Percentiles rank a stretch among this genome's conserved stretches.
Evolutionary conservation across 2,888 invertebrate species (phyloP).

Genomic region (Invenusta paracnida): DNA sequence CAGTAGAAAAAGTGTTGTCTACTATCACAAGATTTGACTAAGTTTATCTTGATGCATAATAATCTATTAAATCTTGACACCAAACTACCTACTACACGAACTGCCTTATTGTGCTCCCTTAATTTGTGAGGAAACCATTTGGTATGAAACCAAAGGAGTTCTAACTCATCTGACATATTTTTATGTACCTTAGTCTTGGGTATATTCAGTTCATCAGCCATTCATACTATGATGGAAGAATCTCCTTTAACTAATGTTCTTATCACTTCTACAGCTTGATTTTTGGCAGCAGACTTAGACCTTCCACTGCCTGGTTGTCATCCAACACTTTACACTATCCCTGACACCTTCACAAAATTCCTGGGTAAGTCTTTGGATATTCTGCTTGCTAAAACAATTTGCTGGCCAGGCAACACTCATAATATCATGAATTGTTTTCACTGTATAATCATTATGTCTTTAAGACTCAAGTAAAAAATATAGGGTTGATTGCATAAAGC

Average conservation of each 20-base stretch:
- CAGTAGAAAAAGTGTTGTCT: neutral
- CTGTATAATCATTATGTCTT: too few species aligned
- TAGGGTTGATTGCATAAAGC: too few species aligned
- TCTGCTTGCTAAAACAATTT: neutral
- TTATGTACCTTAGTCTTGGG: neutral
- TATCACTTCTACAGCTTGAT: too few species aligned
- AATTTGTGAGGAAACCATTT: neutral
- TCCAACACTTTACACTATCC: neutral
- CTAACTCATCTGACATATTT: neutral
- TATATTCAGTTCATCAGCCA: neutral
- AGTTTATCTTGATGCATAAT: neutral
- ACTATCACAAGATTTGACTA: neutral
- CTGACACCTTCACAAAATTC: neutral
- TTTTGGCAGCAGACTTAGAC: too few species aligned
- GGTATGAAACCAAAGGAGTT: constrained; percentile 22
- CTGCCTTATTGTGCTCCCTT: too few species aligned
- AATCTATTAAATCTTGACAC: neutral
- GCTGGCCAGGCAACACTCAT: neutral
- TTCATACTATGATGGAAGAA: too few species aligned
- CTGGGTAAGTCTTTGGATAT: neutral
- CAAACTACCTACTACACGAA: too few species aligned
- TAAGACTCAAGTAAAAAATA: too few species aligned
- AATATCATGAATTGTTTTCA: too few species aligned
- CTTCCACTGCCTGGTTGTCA: too few species aligned
- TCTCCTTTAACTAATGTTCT: too few species aligned